Base-by-base conservation (phyloP, 2,113 vertebrate species). In the Rynchops niger region DNA sequence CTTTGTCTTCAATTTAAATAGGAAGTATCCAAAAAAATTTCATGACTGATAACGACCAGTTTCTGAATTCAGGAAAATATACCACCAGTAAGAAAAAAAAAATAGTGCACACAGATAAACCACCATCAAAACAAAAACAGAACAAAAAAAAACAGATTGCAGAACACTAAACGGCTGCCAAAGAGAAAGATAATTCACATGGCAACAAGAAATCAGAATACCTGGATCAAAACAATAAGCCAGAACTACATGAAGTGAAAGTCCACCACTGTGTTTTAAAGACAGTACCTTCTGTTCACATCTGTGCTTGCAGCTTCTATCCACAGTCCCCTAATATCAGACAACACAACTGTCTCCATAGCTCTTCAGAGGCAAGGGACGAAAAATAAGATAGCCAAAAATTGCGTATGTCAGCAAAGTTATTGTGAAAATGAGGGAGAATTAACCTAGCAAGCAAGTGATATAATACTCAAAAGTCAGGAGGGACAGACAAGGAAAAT, bases 81-180 rank as follows among this genome's bases (percentile, higher is more conserved):
- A 66, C 7, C 34, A 38, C 2, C 14, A n/a, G 6, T 14, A 20
- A 53, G 19, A 71, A 62, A 70, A 61, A 17, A 36, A 67, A 79
- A 42, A 6, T 0, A 42, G 4, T 0, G 2, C 26, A 40, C 0
- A 3, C 3, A 2, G 15, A 78, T 40, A 59, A 70, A 87, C 4
- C 6, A 91, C 6, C 11, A 67, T 6, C 2, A 21, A 62, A 86
- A 80, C n/a, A 66, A 47, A 43, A 52, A 0, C 42, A 53, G 25
- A 61, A 55, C 5, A 58, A 79, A 61, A 61, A n/a, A 78, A 65
- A n/a, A 12, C 23, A 56, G 65, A 69, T 2, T 65, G 49, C 52
- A 80, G 40, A 82, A 61, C 21, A 42, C 27, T 40, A 53, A 74
- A 88, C 6, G 6, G 34, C 53, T 80, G 74, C 34, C 53, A 45